Base-by-base conservation (phyloP, 2,797 vertebrate species). In the Agapornis canus region DNA sequence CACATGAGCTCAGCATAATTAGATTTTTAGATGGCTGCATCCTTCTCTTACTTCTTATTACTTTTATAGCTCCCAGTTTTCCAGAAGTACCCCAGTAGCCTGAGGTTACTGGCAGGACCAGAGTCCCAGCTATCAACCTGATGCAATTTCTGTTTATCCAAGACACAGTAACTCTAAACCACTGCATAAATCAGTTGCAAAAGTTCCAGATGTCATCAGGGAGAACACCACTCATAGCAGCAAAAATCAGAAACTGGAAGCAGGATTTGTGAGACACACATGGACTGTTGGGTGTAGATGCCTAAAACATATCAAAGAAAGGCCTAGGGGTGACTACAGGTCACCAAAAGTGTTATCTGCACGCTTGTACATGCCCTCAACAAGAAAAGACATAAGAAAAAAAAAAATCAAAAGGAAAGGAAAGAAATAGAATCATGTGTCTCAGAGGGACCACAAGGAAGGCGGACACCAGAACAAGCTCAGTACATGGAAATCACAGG, bases 391-490 rank as follows among this genome's bases (percentile, higher is more conserved):
- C 7, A 20, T 17, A 59, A 10, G 29, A 40, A 63, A 10, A 14
- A 22, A 16, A 20, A 23, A 35, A 60, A 23, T 5, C 21, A 32
- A 42, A 39, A 40, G 20, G n/a, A 82, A 47, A 21, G 5, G 48
- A 83, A 73, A 86, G 17, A 31, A 35, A 35, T 35, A 35, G 13
- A 65, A 77, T 21, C 9, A 70, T 10, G 12, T 25, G 11, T 70
- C 11, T 77, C 17, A 51, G 35, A 78, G 69, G 14, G 13, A 82
- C 15, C 0, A 0, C 37, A 82, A 57, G 7, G 11, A 4, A 0
- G 1, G 21, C 7, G 7, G 39, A 82, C 21, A 26, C 7, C 9
- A 54, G 35, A 88, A 80, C 14, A 61, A 70, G 19, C n/a, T 47
- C 39, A 76, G 21, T 26, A 69, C 0, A 6, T 0, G 2, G 9